Conservation (phyloP, 2,797 vertebrate species). For the Microctenopoma steveboyesi region DNA sequence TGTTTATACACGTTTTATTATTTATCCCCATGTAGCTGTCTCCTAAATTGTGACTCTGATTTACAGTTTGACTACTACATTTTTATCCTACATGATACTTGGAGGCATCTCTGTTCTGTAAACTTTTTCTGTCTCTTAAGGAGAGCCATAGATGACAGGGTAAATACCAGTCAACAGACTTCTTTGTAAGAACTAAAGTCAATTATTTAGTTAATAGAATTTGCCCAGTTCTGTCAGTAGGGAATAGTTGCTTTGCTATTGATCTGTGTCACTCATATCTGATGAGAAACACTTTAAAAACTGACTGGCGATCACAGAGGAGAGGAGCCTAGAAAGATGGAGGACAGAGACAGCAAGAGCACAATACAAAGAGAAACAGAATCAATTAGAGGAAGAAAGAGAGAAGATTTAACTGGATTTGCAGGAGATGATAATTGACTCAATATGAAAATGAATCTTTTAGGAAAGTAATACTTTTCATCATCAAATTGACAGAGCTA, state of each 20-base stretch:
- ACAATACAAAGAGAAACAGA: background rate
- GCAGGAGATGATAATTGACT: constrained; percentile 29
- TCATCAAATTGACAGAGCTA: constrained; percentile 7
- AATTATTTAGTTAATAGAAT: constrained; percentile 38
- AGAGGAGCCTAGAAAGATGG: background rate
- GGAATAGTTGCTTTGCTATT: constrained; percentile 20
- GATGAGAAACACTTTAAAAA: constrained; percentile 43
- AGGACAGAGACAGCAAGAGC: background rate
- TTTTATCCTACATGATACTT: background rate
- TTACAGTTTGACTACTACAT: background rate
- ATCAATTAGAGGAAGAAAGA: constrained; percentile 5
- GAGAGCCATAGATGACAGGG: background rate
- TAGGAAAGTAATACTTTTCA: constrained; percentile 11
- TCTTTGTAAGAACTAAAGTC: constrained; percentile 20
- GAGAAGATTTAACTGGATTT: constrained; percentile 17
- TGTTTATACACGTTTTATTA: too few species aligned
- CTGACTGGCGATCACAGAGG: constrained; percentile 13
- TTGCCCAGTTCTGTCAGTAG: constrained; percentile 15
- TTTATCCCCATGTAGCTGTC: too few species aligned
- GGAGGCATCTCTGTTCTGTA: constrained; percentile 7
- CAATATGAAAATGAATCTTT: constrained; percentile 20
- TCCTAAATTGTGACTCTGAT: too few species aligned
- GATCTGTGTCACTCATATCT: constrained; percentile 36
- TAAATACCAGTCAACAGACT: constrained; percentile 15
- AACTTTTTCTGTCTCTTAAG: background rate